phyloP scores from a whole-genome alignment of 2,113 vertebrate genomes.

The Atractosteus spatula region DNA sequence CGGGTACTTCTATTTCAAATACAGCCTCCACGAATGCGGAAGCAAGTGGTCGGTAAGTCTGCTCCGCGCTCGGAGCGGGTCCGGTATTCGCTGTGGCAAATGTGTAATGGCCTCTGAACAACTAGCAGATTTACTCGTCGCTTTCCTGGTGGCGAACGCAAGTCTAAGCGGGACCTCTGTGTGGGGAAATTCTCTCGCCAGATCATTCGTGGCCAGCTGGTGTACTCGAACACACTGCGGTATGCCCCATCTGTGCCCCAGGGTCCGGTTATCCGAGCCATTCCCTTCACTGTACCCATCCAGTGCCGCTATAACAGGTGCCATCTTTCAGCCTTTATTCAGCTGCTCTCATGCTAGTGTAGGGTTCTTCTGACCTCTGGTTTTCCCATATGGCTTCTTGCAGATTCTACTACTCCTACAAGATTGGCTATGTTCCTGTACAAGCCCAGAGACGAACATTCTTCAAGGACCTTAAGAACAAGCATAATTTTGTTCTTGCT shows the following conservation, averaged over 20 bases:
- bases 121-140: too few species aligned
- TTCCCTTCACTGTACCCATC: slow-evolving; percentile 44
- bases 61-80: too few species aligned
- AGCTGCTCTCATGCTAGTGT: too few species aligned
- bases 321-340: not conserved
- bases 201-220: slow-evolving; percentile 47
- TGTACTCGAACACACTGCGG: slow-evolving; percentile 49
- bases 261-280: slow-evolving; percentile 41
- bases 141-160: too few species aligned
- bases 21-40: slow-evolving; percentile 46
- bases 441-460: slow-evolving; percentile 31
- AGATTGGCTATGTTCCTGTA: slow-evolving; percentile 50
- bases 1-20: slow-evolving; percentile 43
- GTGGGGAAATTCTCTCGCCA: slow-evolving; percentile 21
- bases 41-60: slow-evolving; percentile 45
- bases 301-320: slow-evolving; percentile 60
- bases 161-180: too few species aligned
- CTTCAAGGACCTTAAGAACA: slow-evolving; percentile 43
- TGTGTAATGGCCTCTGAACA: too few species aligned
- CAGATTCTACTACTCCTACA: slow-evolving; percentile 63
- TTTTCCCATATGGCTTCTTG: not conserved
- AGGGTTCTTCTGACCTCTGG: too few species aligned
- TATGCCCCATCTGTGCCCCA: slow-evolving; percentile 31
- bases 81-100: too few species aligned
- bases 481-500: slow-evolving; percentile 39